Evolutionary conservation across 2,113 vertebrate genomes (phyloP).

Genomic region (Bostrychus sinensis): DNA sequence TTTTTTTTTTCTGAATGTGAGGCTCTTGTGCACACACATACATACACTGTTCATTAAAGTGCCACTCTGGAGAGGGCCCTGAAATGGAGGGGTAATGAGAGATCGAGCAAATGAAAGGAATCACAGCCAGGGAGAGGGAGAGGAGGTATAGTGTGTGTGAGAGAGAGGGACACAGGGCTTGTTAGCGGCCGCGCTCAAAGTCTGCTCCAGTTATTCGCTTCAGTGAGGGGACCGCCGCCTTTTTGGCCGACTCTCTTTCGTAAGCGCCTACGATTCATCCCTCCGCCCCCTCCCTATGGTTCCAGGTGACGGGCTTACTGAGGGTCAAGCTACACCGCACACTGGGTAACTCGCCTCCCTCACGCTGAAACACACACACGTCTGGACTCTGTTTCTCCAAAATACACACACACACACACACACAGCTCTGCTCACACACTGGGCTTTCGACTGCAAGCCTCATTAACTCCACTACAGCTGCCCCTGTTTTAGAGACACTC

Average conservation of each 20-base stretch:
- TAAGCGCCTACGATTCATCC: conserved; percentile 55
- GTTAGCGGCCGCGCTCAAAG: conserved; percentile 74
- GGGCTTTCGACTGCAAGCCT: conserved; percentile 73
- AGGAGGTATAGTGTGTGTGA: conserved; percentile 43
- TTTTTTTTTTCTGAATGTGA: conserved; percentile 62
- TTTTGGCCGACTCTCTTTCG: conserved; percentile 43
- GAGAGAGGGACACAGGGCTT: conserved; percentile 62
- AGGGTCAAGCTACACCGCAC: conserved; percentile 77
- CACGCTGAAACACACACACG: conserved; percentile 59
- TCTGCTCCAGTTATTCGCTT: conserved; percentile 71
- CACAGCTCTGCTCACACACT: conserved; percentile 64
- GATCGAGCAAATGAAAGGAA: conserved; percentile 55
- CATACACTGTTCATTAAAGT: conserved; percentile 70
- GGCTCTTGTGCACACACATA: conserved; percentile 55
- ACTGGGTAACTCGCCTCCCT: conserved; percentile 70
- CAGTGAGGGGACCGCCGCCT: conserved; percentile 58
- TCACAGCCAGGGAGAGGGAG: conserved; percentile 40
- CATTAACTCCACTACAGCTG: conserved; percentile 78
- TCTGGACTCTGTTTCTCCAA: conserved; percentile 33
- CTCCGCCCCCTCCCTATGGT: conserved; percentile 59
- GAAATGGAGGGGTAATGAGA: conserved; percentile 51
- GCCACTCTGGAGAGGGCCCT: conserved; percentile 58
- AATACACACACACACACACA: conserved; percentile 30
- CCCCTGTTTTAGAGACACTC: conserved; percentile 72
- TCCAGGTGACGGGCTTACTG: conserved; percentile 77